These are phyloP conservation scores for Drosophila anomalata DNA, from an alignment of 2,888 invertebrate genomes.

Conservation along the genomic window DNA sequence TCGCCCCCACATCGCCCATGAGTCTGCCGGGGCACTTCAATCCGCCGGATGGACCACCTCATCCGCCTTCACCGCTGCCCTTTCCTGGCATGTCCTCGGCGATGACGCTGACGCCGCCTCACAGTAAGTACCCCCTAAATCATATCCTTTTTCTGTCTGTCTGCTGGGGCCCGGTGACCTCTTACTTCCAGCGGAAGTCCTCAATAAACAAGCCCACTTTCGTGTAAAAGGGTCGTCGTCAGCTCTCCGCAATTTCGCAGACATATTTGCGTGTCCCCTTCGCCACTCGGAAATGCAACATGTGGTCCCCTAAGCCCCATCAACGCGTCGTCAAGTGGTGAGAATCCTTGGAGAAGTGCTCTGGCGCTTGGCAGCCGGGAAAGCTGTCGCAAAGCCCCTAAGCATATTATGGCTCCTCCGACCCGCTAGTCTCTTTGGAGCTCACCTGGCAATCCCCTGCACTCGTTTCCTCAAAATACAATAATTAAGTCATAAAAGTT, in stretches of 20 bases:
- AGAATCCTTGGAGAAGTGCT: conserved; percentile 33
- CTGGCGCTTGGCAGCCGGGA: conserved; percentile 10
- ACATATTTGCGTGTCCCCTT: conserved; percentile 12
- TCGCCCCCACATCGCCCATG: conserved; percentile 83
- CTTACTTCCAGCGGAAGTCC: conserved; percentile 68
- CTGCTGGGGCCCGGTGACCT: conserved; percentile 36
- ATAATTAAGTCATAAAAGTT: conserved; percentile 74
- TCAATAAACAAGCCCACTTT: conserved; percentile 52
- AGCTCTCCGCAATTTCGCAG: conserved; percentile 5
- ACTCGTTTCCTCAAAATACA: conserved; percentile 25
- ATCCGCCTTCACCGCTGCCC: conserved; percentile 87
- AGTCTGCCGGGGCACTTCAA: conserved; percentile 83
- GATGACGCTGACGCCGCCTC: conserved; percentile 91
- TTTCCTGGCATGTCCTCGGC: conserved; percentile 87
- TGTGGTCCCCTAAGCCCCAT: conserved; percentile 59
- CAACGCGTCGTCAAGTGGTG: conserved; percentile 29
- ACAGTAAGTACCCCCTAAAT: conserved; percentile 86
- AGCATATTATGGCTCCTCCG: conserved; percentile 60
- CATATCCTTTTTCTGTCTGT: background rate
- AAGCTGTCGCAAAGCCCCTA: conserved; percentile 74
- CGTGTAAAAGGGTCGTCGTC: conserved; percentile 8
- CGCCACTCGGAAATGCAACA: conserved; percentile 62
- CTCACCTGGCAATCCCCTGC: conserved; percentile 10
- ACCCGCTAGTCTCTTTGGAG: conserved; percentile 1
- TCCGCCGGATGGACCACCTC: conserved; percentile 84